phyloP scores from a whole-genome alignment of 53 echinoderm and acorn worm species.

The Echinometra lucunter region DNA sequence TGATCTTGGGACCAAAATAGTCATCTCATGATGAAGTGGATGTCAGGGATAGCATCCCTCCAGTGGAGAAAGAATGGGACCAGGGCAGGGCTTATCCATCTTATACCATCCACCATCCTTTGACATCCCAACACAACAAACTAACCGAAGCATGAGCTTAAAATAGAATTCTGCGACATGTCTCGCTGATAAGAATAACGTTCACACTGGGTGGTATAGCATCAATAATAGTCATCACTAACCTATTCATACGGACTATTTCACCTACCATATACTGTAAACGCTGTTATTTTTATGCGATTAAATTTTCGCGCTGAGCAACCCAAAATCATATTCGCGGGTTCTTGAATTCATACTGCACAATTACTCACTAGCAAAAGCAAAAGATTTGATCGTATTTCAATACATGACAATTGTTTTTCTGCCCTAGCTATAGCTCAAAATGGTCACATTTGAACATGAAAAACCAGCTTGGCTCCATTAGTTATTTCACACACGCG shows the following conservation, averaged over 20 bases:
- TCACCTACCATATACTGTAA: too few relatives aligned
- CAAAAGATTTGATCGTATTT: too few relatives aligned
- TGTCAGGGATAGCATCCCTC: constrained; percentile 30
- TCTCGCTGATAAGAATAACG: constrained; percentile 5
- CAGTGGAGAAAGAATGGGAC: not conserved
- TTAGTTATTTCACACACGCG: too few relatives aligned
- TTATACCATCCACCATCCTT: not conserved
- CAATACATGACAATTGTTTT: too few relatives aligned
- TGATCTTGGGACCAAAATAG: constrained; percentile 3
- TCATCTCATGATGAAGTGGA: constrained; percentile 15
- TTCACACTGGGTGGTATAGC: not conserved
- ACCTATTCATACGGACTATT: too few relatives aligned
- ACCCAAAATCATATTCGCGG: too few relatives aligned
- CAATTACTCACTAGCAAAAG: too few relatives aligned
- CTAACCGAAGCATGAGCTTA: not conserved
- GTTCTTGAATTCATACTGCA: too few relatives aligned
- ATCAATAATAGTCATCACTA: not conserved
- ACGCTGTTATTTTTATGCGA: too few relatives aligned
- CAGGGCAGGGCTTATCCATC: not conserved
- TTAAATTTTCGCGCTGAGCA: too few relatives aligned
- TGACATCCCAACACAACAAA: not conserved
- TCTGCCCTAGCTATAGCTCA: too few relatives aligned
- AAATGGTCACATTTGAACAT: too few relatives aligned
- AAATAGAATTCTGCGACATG: not conserved
- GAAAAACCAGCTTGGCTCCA: not conserved